Evolutionary conservation across 2,113 vertebrate species (phyloP), one percentile per base, ranked within the genome.

Genomic region (Rhineura floridana): DNA sequence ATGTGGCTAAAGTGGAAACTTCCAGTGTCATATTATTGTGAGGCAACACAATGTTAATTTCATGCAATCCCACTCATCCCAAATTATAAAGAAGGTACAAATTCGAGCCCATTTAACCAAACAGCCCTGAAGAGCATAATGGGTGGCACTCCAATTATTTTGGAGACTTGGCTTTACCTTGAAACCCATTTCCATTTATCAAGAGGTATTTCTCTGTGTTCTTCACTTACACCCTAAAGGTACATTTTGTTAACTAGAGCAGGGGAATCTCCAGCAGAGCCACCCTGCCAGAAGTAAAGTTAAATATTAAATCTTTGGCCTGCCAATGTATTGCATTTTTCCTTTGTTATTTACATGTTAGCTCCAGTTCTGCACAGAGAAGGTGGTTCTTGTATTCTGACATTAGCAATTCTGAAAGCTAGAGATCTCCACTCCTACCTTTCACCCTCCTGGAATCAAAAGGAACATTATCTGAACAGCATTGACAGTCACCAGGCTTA

Each of bases 401-500:
- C 62, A 6, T 21, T 79, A 0, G 0, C 30, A 73, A 48, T 1
- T 84, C 69, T 28, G 86, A 84, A 92, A 89, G 36, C 19, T 25
- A 70, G 19, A 89, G 67, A 6, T 70, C 0, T 0, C 46, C 86
- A 62, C 23, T 83, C 55, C 15, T 30, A 65, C 46, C 15, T 91
- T 77, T 46, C 33, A 28, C 44, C 76, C 17, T 63, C 42, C 75
- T 78, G 62, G 88, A 91, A 91, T 28, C 0, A 39, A 91, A 46
- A 15, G 52, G 77, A 67, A 91, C 39, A 44, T 82, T 90, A 69
- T 86, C 78, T 62, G 52, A 42, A 28, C 1, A 76, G 11, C 10
- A 46, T 17, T 30, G 19, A 65, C 67, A 33, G 0, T 0, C 17
- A 52, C 48, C 39, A 48, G 0, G 0, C n/a, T 92, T 89, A 25